These are phyloP conservation scores for Eurytoma californica DNA, from an alignment of 2,888 invertebrate genomes.

Conservation along the genomic window DNA sequence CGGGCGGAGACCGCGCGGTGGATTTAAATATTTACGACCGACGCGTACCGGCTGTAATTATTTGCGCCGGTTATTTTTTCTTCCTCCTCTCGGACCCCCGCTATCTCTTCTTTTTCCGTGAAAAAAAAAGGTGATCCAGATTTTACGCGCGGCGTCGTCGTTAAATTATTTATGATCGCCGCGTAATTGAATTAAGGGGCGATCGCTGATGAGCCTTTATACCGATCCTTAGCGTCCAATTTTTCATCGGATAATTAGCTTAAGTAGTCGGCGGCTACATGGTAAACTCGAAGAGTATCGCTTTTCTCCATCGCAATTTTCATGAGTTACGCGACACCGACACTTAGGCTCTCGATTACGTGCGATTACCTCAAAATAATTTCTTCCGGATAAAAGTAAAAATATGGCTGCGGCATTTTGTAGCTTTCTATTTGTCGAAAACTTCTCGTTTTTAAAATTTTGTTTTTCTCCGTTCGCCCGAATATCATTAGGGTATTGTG, in stretches of 20 bases:
- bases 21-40: slow-evolving; percentile 31
- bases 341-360: background rate
- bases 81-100: background rate
- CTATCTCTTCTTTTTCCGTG: too few species aligned
- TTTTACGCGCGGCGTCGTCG: background rate
- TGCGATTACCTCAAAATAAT: background rate
- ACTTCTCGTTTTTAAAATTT: background rate
- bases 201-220: background rate
- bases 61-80: background rate
- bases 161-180: background rate
- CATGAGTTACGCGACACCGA: too few species aligned
- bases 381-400: too few species aligned
- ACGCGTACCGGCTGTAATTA: slow-evolving; percentile 17
- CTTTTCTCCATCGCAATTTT: too few species aligned
- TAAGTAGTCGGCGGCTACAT: background rate
- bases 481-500: too few species aligned
- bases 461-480: too few species aligned
- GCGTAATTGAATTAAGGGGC: slow-evolving; percentile 6
- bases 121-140: too few species aligned
- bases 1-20: background rate
- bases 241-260: background rate
- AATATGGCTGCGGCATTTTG: too few species aligned
- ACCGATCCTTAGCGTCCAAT: too few species aligned
- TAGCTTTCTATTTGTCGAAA: background rate
- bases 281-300: too few species aligned